Evolutionary conservation across 1,140 invertebrate genomes (phyloP).

Genomic region (Pomacea maculata): DNA sequence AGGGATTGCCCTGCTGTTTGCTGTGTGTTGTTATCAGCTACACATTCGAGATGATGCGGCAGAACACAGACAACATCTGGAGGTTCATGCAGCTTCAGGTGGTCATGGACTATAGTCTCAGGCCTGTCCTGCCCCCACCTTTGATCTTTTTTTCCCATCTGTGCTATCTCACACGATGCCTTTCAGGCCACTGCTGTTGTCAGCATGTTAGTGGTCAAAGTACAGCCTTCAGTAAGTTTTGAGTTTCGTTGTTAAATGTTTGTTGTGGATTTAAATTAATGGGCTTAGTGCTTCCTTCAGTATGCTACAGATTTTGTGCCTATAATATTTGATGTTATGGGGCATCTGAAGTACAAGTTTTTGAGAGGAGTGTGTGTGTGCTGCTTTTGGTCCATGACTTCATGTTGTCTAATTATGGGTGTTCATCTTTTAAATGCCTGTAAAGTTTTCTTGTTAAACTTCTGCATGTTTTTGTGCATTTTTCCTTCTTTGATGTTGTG

Average conservation of each 20-base stretch:
- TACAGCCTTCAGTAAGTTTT: conserved; percentile 11
- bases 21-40: conserved; percentile 41
- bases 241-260: background rate
- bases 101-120: conserved; percentile 61
- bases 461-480: background rate
- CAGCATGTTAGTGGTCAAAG: background rate
- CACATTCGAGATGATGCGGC: conserved; percentile 56
- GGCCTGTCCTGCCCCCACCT: conserved; percentile 60
- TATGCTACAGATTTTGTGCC: no score
- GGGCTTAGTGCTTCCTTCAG: no score
- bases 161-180: conserved; percentile 14
- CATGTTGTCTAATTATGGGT: background rate
- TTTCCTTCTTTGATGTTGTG: background rate
- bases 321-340: no score
- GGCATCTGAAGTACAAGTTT: no score
- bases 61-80: conserved; percentile 54
- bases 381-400: background rate
- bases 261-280: no score
- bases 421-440: background rate
- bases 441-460: background rate
- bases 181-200: background rate
- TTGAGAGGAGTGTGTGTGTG: background rate
- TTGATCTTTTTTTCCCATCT: conserved; percentile 50
- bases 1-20: background rate
- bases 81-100: conserved; percentile 45